phyloP scores from a whole-genome alignment of 2,888 invertebrate genomes.

The Dioctria rufipes region DNA sequence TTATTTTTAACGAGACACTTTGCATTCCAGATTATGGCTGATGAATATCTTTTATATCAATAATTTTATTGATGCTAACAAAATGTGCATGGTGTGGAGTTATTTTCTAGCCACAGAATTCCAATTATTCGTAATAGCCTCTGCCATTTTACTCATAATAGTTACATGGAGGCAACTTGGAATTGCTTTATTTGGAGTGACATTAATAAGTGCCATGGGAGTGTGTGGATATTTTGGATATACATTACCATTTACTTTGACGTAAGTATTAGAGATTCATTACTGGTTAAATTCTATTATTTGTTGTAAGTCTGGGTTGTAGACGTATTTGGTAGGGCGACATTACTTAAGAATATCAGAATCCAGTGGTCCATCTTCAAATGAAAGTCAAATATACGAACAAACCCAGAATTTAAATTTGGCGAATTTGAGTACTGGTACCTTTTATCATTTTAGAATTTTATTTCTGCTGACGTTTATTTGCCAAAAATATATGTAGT shows the following conservation, averaged over 20 bases:
- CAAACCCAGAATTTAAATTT: no score
- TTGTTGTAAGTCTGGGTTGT: no score
- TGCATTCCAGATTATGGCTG: slow-evolving; percentile 76
- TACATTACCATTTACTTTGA: slow-evolving; percentile 68
- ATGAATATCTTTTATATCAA: slow-evolving; percentile 81
- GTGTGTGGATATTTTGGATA: slow-evolving; percentile 72
- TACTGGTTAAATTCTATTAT: no score
- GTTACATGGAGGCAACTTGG: slow-evolving; percentile 65
- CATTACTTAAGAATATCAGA: no score
- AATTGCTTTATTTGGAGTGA: slow-evolving; percentile 62
- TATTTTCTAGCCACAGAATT: slow-evolving; percentile 56
- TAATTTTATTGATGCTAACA: slow-evolving; percentile 79
- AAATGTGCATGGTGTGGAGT: slow-evolving; percentile 64
- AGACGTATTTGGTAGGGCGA: no score
- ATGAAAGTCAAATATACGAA: no score
- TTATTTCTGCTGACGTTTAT: no score
- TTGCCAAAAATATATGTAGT: no score
- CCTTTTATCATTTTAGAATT: no score
- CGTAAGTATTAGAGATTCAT: slow-evolving; percentile 67
- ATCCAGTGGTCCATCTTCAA: no score
- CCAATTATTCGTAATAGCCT: slow-evolving; percentile 43
- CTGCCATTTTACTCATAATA: slow-evolving; percentile 14
- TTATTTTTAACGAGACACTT: not conserved
- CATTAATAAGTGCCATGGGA: slow-evolving; percentile 71
- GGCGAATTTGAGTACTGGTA: no score